Conservation (phyloP, 1,140 invertebrate species). For the Heliconius himera region DNA sequence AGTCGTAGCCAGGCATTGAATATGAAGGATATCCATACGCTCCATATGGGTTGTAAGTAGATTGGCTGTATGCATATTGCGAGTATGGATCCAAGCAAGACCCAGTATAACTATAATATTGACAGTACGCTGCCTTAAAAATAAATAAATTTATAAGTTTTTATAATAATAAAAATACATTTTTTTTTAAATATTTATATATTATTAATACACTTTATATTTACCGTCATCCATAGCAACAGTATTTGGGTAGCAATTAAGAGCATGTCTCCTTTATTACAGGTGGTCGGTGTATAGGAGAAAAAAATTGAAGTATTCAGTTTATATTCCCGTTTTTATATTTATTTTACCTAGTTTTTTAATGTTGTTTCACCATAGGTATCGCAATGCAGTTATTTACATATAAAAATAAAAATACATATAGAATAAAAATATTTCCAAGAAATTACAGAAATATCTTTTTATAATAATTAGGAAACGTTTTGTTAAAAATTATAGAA, state of each 20-base stretch:
- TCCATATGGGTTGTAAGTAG: not conserved
- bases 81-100: constrained; percentile 16
- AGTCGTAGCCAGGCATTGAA: constrained; percentile 16
- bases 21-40: constrained; percentile 4
- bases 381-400: not conserved
- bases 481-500: not conserved
- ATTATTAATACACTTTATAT: not conserved
- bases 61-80: constrained; percentile 7
- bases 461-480: not conserved
- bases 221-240: constrained; percentile 14
- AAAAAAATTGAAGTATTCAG: not conserved
- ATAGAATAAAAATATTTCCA: not conserved
- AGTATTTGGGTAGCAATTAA: not conserved
- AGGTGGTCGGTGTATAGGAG: not conserved
- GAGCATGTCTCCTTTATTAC: not conserved
- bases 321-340: constrained; percentile 10
- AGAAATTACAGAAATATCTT: not conserved
- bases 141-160: not conserved
- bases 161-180: not conserved
- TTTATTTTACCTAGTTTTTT: not conserved
- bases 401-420: not conserved
- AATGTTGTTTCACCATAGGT: not conserved
- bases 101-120: constrained; percentile 25
- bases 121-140: constrained; percentile 15
- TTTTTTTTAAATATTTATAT: not conserved